Evolutionary conservation across 2,888 invertebrate genomes (phyloP).

Genomic region (Polietes domitor): DNA sequence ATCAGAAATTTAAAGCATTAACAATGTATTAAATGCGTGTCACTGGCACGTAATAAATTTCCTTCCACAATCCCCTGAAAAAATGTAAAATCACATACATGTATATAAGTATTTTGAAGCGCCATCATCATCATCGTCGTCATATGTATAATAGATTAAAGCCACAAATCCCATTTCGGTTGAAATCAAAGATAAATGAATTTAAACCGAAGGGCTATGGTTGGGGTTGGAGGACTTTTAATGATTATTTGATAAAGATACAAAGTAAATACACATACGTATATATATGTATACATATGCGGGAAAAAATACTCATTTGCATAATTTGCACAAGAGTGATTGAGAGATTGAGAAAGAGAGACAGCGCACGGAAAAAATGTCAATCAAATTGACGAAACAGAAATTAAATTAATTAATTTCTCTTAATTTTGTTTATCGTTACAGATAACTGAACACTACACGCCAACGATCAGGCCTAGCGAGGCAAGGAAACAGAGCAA

Average conservation of each 20-base stretch:
- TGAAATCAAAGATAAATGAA: background rate
- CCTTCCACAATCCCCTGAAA: too few species aligned
- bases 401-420: constrained; percentile 50
- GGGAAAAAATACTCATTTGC: background rate
- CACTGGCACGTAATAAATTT: too few species aligned
- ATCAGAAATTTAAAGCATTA: too few species aligned
- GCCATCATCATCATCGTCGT: too few species aligned
- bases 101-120: too few species aligned
- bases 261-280: too few species aligned
- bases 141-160: background rate
- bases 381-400: constrained; percentile 43
- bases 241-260: background rate
- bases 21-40: too few species aligned
- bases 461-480: background rate
- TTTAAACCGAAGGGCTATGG: background rate
- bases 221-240: background rate
- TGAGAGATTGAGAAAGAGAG: background rate
- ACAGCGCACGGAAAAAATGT: constrained; percentile 16
- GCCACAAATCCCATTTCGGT: background rate
- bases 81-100: too few species aligned
- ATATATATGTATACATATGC: too few species aligned
- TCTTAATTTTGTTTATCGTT: constrained; percentile 38
- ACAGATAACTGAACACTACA: constrained; percentile 35
- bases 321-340: constrained; percentile 23
- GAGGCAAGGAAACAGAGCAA: background rate